phyloP scores from a whole-genome alignment of 1,140 invertebrate genomes.

The Lordiphosa collinella region DNA sequence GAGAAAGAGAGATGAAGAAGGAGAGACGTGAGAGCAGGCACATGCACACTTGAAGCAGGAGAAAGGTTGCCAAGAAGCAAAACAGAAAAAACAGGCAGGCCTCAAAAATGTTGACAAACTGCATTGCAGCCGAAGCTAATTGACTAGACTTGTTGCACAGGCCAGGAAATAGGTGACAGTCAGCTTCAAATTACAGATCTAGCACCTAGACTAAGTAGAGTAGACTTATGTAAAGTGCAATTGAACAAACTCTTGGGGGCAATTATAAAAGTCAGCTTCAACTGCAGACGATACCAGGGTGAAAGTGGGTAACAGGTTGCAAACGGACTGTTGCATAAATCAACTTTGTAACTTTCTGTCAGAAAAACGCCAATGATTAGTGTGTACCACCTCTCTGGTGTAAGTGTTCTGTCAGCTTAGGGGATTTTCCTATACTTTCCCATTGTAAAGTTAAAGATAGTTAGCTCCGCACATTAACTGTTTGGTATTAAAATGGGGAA shows the following conservation, averaged over 20 bases:
- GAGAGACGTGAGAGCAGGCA: conserved; percentile 5
- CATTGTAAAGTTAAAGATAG: too few species aligned
- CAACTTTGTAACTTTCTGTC: conserved; percentile 1
- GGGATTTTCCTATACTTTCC: neutral
- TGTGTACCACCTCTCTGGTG: conserved; percentile 7
- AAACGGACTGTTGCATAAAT: neutral
- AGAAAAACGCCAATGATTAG: too few species aligned
- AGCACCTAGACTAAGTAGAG: conserved; percentile 2
- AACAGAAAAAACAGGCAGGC: neutral
- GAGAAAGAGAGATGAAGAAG: neutral
- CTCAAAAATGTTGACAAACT: conserved; percentile 9
- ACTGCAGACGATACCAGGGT: neutral
- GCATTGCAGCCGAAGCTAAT: conserved; percentile 7
- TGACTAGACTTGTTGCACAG: conserved; percentile 4
- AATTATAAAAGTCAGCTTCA: too few species aligned
- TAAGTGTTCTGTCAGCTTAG: conserved; percentile 27
- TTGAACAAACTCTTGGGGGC: neutral
- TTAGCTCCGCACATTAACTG: too few species aligned
- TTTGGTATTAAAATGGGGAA: too few species aligned
- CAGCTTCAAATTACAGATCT: conserved; percentile 4
- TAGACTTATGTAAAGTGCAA: neutral
- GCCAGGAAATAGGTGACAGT: conserved; percentile 1
- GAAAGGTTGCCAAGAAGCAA: conserved; percentile 6
- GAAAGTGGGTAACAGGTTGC: neutral
- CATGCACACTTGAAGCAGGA: neutral